Conservation (phyloP, 2,888 invertebrate genomes). For the Sphecodes monilicornis region DNA sequence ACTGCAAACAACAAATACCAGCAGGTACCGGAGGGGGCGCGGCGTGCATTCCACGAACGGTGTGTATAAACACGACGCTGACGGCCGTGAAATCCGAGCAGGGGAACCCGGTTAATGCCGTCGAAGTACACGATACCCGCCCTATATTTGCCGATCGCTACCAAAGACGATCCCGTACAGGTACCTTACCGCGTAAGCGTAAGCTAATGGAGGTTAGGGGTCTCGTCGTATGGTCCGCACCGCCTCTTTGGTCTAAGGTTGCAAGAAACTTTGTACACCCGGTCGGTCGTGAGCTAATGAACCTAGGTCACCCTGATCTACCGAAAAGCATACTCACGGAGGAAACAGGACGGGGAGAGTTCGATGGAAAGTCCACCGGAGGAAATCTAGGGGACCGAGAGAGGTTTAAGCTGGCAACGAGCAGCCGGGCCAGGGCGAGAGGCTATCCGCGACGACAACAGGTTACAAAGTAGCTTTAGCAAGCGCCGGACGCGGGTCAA, state of each 20-base stretch:
- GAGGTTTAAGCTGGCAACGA: constrained; percentile 11
- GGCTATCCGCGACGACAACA: constrained; percentile 54
- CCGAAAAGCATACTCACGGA: constrained; percentile 21
- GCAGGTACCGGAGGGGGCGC: constrained; percentile 55
- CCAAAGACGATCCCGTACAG: constrained; percentile 29
- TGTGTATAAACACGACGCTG: constrained; percentile 71
- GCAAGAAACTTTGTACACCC: constrained; percentile 58
- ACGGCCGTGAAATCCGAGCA: constrained; percentile 68
- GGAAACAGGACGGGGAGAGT: neutral
- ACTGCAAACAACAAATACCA: constrained; percentile 78
- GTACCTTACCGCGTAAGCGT: constrained; percentile 48
- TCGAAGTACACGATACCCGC: constrained; percentile 45
- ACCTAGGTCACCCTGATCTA: constrained; percentile 57
- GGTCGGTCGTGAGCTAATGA: constrained; percentile 62
- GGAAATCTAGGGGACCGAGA: neutral
- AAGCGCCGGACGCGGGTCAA: constrained; percentile 61
- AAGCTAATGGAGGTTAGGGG: constrained; percentile 57
- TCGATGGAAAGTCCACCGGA: constrained; percentile 9
- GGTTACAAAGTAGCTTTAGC: constrained; percentile 65
- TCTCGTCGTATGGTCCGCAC: constrained; percentile 3
- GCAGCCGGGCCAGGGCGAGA: constrained; percentile 18
- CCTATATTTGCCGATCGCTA: constrained; percentile 65
- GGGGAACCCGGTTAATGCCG: constrained; percentile 49
- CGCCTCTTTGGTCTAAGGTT: constrained; percentile 41
- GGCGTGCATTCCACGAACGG: constrained; percentile 54